Percentiles rank a stretch among this genome's conserved stretches.
Evolutionary conservation across 2,888 invertebrate genomes (phyloP).

Genomic region (Aspidiotus rigidus): DNA sequence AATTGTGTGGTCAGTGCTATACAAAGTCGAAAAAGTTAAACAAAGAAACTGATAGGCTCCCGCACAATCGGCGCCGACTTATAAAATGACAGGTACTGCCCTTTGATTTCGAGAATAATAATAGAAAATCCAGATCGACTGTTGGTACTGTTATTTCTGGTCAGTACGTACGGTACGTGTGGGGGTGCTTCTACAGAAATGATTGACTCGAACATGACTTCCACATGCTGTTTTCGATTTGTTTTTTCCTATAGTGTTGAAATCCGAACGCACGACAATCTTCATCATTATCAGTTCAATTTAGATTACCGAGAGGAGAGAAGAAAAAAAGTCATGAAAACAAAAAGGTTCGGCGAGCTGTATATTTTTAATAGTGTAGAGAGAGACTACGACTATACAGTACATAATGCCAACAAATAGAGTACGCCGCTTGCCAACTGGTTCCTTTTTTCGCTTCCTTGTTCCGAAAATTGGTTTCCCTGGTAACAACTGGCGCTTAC

Average conservation of each 20-base stretch:
- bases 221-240: background rate
- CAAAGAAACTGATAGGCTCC: too few relatives aligned
- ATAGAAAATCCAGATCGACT: too few relatives aligned
- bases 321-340: background rate
- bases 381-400: background rate
- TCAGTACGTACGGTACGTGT: too few relatives aligned
- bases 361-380: background rate
- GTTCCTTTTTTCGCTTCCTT: slow-evolving; percentile 24
- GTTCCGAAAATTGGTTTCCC: slow-evolving; percentile 31
- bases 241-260: background rate
- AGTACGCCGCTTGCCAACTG: slow-evolving; percentile 28
- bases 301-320: slow-evolving; percentile 3
- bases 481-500: slow-evolving; percentile 25
- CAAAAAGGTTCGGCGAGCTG: background rate
- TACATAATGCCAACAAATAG: slow-evolving; percentile 1
- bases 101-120: too few relatives aligned
- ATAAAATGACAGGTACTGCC: too few relatives aligned
- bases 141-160: too few relatives aligned
- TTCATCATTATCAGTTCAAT: slow-evolving; percentile 4
- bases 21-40: too few relatives aligned
- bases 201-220: background rate
- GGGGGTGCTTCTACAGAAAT: background rate
- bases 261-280: background rate
- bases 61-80: too few relatives aligned
- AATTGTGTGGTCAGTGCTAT: too few relatives aligned